phyloP scores from a whole-genome alignment of 2,113 vertebrate genomes.

The Paracanthobrama guichenoti region DNA sequence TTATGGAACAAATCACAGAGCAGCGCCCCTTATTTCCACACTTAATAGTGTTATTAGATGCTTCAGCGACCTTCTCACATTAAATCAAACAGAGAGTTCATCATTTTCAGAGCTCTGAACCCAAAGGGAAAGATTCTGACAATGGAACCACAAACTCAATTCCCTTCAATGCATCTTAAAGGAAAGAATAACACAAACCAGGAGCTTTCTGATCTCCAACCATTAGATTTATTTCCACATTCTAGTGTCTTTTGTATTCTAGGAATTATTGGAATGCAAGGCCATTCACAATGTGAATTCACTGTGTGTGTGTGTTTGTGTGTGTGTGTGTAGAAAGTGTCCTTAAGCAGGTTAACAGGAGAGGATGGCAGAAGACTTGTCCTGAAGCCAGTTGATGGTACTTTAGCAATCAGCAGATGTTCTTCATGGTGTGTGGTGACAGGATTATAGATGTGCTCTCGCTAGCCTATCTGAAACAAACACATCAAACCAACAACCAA shows the following conservation, averaged over 20 bases:
- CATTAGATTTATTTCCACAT: constrained; percentile 35
- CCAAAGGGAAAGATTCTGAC: constrained; percentile 41
- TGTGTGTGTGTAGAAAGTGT: constrained; percentile 18
- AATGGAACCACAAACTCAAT: constrained; percentile 34
- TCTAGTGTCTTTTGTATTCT: not conserved
- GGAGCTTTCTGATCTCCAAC: constrained; percentile 21
- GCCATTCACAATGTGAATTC: too few relatives aligned
- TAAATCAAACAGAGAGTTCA: constrained; percentile 52
- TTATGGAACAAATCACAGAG: constrained; percentile 37
- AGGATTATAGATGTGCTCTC: constrained; percentile 45
- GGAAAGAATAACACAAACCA: not conserved
- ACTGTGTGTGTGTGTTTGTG: not conserved
- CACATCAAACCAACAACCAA: constrained; percentile 27
- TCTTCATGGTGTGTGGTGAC: constrained; percentile 42
- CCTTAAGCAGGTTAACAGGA: not conserved
- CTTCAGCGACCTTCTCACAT: constrained; percentile 49
- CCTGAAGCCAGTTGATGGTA: constrained; percentile 9
- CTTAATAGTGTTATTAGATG: constrained; percentile 46
- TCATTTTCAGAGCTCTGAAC: constrained; percentile 48
- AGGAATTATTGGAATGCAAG: not conserved
- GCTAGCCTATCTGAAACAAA: constrained; percentile 4
- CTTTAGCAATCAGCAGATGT: constrained; percentile 42
- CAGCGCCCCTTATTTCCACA: constrained; percentile 24
- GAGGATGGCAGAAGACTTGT: constrained; percentile 12
- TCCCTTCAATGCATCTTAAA: constrained; percentile 21